Conservation (phyloP, 1,140 invertebrate genomes). For the Drosophila orena region DNA sequence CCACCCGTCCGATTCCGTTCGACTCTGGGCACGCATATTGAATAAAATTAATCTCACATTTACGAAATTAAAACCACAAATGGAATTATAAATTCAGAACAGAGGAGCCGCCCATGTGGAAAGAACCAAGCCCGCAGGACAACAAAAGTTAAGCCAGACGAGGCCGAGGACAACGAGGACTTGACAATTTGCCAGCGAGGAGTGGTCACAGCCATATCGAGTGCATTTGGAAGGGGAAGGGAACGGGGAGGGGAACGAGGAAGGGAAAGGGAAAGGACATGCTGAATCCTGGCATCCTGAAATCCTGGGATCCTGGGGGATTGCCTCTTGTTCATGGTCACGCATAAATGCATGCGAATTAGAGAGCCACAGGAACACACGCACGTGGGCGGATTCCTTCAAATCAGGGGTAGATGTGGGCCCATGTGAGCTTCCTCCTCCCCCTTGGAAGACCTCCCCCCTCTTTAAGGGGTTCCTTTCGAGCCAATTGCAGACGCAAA, state of each 20-base stretch:
- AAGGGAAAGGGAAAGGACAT: background rate
- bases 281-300: background rate
- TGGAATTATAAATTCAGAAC: conserved; percentile 83
- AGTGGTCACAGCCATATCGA: conserved; percentile 51
- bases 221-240: conserved; percentile 3
- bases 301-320: conserved; percentile 11
- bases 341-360: conserved; percentile 84
- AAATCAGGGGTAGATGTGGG: conserved; percentile 15
- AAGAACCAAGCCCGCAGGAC: conserved; percentile 73
- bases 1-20: conserved; percentile 9
- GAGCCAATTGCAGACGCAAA: conserved; percentile 40
- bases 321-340: conserved; percentile 64
- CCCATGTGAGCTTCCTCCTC: conserved; percentile 59
- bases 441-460: conserved; percentile 17
- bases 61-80: conserved; percentile 83
- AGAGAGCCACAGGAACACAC: conserved; percentile 48
- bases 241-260: background rate
- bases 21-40: conserved; percentile 48
- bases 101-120: conserved; percentile 47
- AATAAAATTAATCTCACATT: conserved; percentile 84
- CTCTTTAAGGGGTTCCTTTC: conserved; percentile 48
- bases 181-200: conserved; percentile 66
- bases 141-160: conserved; percentile 80
- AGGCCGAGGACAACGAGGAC: conserved; percentile 38
- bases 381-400: conserved; percentile 50